phyloP scores from a whole-genome alignment of 1,140 invertebrate species.

The Mycetomoellerius zeteki region DNA sequence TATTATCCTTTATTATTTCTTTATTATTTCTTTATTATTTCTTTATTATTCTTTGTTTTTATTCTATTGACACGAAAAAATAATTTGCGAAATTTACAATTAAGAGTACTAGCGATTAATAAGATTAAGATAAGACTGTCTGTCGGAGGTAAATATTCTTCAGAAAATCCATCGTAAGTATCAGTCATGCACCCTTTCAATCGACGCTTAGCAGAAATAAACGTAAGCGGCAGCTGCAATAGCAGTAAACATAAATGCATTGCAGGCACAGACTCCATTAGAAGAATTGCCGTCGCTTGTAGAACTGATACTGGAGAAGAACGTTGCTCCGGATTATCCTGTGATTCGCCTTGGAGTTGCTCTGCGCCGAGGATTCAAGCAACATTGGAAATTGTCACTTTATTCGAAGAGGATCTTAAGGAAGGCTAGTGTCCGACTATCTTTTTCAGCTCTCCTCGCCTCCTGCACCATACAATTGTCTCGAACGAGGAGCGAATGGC shows the following conservation, averaged over 20 bases:
- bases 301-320: constrained; percentile 43
- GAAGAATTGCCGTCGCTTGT: constrained; percentile 59
- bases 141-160: neutral
- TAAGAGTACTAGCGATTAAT: neutral
- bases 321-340: constrained; percentile 55
- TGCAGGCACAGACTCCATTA: constrained; percentile 44
- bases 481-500: constrained; percentile 69
- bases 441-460: constrained; percentile 44
- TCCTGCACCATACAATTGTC: constrained; percentile 66
- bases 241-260: constrained; percentile 61
- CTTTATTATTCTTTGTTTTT: neutral
- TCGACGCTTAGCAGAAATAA: constrained; percentile 19
- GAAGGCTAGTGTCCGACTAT: constrained; percentile 47
- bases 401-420: constrained; percentile 63
- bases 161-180: constrained; percentile 2
- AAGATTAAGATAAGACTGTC: neutral
- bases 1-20: neutral
- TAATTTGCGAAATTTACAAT: neutral
- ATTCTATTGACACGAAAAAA: neutral
- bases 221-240: constrained; percentile 36
- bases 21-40: neutral
- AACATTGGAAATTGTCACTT: constrained; percentile 68
- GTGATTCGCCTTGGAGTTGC: constrained; percentile 24
- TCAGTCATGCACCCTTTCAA: constrained; percentile 25
- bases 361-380: constrained; percentile 30